These are phyloP conservation scores for Ophion obscuratus DNA, from an alignment of 2,888 invertebrate species.

Conservation along the genomic window DNA sequence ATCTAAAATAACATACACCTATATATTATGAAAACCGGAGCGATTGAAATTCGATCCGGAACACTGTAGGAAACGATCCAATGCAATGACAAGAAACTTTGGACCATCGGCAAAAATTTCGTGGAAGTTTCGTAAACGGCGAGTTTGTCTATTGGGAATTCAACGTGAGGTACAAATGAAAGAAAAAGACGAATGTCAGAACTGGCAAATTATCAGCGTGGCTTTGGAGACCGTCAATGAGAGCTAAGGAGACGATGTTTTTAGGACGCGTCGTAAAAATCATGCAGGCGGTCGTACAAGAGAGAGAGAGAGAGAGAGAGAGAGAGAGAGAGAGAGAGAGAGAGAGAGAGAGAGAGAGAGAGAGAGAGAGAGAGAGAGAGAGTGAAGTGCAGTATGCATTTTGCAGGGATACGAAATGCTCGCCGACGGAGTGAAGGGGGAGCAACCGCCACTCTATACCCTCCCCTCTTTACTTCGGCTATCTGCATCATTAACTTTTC, in stretches of 20 bases:
- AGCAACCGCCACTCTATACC: slow-evolving; percentile 77
- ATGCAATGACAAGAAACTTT: too few relatives aligned
- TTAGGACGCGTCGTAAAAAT: slow-evolving; percentile 76
- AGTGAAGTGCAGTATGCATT: slow-evolving; percentile 64
- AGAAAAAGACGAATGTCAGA: neutral
- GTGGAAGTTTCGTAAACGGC: too few relatives aligned
- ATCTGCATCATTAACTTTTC: slow-evolving; percentile 82
- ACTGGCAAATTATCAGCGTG: neutral
- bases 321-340: slow-evolving; percentile 20
- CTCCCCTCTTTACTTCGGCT: slow-evolving; percentile 81
- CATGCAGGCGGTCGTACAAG: slow-evolving; percentile 72
- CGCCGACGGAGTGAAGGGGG: slow-evolving; percentile 58
- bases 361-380: slow-evolving; percentile 18
- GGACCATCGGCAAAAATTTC: too few relatives aligned
- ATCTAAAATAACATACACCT: too few relatives aligned
- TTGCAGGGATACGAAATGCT: slow-evolving; percentile 55
- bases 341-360: neutral
- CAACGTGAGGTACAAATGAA: too few relatives aligned
- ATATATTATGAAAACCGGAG: too few relatives aligned
- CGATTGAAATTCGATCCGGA: too few relatives aligned
- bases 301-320: slow-evolving; percentile 3
- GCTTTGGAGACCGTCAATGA: slow-evolving; percentile 31
- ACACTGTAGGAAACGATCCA: too few relatives aligned
- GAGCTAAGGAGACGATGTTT: slow-evolving; percentile 74
- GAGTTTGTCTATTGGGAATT: too few relatives aligned